Base-by-base conservation (phyloP, 2,888 invertebrate species). In the Chorisops tibialis region DNA sequence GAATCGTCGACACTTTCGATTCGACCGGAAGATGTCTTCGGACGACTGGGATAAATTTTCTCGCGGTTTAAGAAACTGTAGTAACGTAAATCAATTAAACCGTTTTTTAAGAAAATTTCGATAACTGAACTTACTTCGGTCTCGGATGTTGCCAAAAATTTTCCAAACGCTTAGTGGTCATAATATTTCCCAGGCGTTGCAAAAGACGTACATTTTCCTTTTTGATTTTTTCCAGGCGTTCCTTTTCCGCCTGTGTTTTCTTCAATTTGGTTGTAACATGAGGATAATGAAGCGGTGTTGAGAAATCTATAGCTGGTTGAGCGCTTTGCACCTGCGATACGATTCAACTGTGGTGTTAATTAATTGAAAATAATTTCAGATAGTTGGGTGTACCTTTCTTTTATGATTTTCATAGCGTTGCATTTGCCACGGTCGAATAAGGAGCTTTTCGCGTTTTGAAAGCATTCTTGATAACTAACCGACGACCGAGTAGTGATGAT, bases 181-280 rank as follows among this genome's bases (percentile, higher is more conserved):
- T 88, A 69, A 89, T 85, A 67, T 81, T 80, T 61, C 80, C 80
- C 67, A 89, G 79, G 51, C 86, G 83, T 76, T 87, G 86, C 68
- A 89, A 77, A 61, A 90, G 75, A 47, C 85, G 81, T 69, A 85
- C 82, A 78, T 90, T 90, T 70, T 89, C 88, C 54, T 79, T 78
- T 74, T 85, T 83, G 47, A 89, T 86, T 75, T 82, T 81, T 62
- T 78, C 73, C 67, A 81, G 81, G 39, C 89, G 81, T 71, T 90
- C 89, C 37, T 79, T 79, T 77, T 89, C 89, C 39, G 81, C 81
- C 73, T 88, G 88, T 54, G 82, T 78, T 72, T 87, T 86, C 78
- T 89, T 89, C 64, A 85, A 79, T 73, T 89, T 89, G 62, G 81
- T 74, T 7, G 81, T 80, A 5, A 89, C 86, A 74, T 89, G 89